Evolutionary conservation across 2,888 invertebrate species (phyloP).

Genomic region (Apodemia duryi): DNA sequence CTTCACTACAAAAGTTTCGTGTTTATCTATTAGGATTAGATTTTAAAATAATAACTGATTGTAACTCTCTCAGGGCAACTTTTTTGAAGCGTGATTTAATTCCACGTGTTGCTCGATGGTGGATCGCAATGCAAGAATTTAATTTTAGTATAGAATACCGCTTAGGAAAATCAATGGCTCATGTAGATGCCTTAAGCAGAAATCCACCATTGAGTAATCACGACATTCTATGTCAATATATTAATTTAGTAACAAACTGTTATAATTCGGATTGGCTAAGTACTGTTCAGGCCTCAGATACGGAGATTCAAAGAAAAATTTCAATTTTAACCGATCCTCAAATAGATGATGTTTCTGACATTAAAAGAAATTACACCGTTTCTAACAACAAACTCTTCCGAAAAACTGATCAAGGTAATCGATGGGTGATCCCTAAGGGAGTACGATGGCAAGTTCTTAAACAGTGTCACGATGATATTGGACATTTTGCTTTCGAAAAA

Average conservation of each 20-base stretch:
- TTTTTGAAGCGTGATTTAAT: slow-evolving; percentile 27
- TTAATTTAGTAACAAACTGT: background rate
- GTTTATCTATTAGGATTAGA: slow-evolving; percentile 18
- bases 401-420: slow-evolving; percentile 20
- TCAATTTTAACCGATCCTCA: slow-evolving; percentile 26
- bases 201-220: slow-evolving; percentile 4
- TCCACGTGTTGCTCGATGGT: slow-evolving; percentile 32
- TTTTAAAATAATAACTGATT: slow-evolving; percentile 31
- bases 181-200: slow-evolving; percentile 14
- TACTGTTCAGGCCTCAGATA: slow-evolving; percentile 27
- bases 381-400: slow-evolving; percentile 22
- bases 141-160: slow-evolving; percentile 10
- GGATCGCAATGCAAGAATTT: slow-evolving; percentile 18
- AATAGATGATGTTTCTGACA: slow-evolving; percentile 20
- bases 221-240: background rate
- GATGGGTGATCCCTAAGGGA: slow-evolving; percentile 28
- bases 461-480: slow-evolving; percentile 27
- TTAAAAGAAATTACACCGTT: slow-evolving; percentile 24
- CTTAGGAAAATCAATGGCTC: slow-evolving; percentile 12
- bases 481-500: slow-evolving; percentile 27
- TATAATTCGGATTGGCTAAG: slow-evolving; percentile 22
- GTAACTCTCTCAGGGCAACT: slow-evolving; percentile 30
- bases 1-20: slow-evolving; percentile 29
- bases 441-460: slow-evolving; percentile 28
- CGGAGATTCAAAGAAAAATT: slow-evolving; percentile 27